Evolutionary conservation across 2,888 invertebrate genomes (phyloP).

Genomic region (Lycia hirtaria): DNA sequence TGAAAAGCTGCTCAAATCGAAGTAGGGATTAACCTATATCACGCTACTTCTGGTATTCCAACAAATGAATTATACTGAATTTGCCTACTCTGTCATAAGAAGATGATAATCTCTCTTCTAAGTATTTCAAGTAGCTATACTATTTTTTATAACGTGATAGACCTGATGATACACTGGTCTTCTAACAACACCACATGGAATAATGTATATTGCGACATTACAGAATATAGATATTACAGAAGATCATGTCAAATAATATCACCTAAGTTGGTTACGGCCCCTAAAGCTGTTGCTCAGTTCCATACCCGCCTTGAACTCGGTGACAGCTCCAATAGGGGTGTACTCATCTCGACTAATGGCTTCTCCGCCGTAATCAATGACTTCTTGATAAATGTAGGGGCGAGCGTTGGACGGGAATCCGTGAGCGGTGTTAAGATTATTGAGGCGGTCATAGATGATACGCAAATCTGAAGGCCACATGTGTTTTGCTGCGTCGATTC

Average conservation of each 20-base stretch:
- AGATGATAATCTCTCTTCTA: too few relatives aligned
- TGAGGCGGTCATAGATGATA: slow-evolving; percentile 86
- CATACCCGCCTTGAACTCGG: slow-evolving; percentile 85
- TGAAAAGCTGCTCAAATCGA: too few relatives aligned
- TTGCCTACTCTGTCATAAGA: too few relatives aligned
- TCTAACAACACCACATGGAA: too few relatives aligned
- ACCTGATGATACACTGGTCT: too few relatives aligned
- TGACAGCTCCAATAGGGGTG: slow-evolving; percentile 87
- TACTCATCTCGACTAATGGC: slow-evolving; percentile 82
- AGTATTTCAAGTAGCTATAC: too few relatives aligned
- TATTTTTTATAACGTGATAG: too few relatives aligned
- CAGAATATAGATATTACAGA: too few relatives aligned
- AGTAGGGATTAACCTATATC: too few relatives aligned
- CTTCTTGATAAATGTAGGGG: slow-evolving; percentile 91
- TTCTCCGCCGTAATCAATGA: slow-evolving; percentile 88
- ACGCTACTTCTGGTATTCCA: too few relatives aligned
- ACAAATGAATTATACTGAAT: too few relatives aligned
- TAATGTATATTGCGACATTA: too few relatives aligned
- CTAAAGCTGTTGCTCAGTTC: slow-evolving; percentile 73
- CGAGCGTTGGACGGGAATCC: slow-evolving; percentile 87
- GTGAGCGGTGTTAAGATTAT: slow-evolving; percentile 86
- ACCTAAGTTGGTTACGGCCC: slow-evolving; percentile 68
- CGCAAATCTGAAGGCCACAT: slow-evolving; percentile 91
- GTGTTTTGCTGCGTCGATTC: slow-evolving; percentile 92
- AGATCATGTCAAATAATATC: slow-evolving; percentile 45